Evolutionary conservation across 2,113 vertebrate species (phyloP).

Genomic region (Chrysemys picta): DNA sequence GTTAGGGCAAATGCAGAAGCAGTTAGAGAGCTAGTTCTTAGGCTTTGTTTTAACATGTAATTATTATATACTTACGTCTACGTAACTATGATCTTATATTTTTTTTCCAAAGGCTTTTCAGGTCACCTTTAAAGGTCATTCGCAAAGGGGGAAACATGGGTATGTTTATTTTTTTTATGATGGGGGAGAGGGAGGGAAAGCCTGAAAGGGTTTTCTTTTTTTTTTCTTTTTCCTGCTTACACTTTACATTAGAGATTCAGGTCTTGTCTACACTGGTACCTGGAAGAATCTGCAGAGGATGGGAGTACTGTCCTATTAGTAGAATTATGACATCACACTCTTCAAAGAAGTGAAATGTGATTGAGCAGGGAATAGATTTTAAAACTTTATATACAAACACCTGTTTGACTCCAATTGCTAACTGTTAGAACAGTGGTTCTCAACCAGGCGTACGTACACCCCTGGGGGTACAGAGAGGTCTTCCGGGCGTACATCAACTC

Average conservation of each 20-base stretch:
- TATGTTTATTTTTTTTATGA: not conserved
- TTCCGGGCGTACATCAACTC: too few relatives aligned
- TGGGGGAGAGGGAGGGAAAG: too few relatives aligned
- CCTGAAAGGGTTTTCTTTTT: not conserved
- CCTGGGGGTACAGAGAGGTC: too few relatives aligned
- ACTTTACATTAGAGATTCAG: not conserved
- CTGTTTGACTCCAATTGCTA: not conserved
- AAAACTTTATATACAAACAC: not conserved
- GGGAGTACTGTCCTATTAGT: not conserved
- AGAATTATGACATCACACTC: not conserved
- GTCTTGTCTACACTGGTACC: not conserved
- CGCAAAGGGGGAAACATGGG: not conserved
- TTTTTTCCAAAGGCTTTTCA: not conserved
- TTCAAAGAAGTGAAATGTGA: not conserved
- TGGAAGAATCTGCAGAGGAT: not conserved
- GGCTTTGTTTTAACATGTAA: not conserved
- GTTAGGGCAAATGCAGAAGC: not conserved
- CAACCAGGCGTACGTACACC: too few relatives aligned
- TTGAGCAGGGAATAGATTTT: not conserved
- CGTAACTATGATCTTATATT: not conserved
- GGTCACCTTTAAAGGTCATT: not conserved
- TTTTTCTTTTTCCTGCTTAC: not conserved
- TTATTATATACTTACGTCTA: not conserved
- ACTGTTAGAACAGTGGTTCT: too few relatives aligned
- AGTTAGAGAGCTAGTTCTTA: not conserved